These are phyloP conservation scores for Atta texana DNA, from an alignment of 1,140 invertebrate species.

Conservation along the genomic window DNA sequence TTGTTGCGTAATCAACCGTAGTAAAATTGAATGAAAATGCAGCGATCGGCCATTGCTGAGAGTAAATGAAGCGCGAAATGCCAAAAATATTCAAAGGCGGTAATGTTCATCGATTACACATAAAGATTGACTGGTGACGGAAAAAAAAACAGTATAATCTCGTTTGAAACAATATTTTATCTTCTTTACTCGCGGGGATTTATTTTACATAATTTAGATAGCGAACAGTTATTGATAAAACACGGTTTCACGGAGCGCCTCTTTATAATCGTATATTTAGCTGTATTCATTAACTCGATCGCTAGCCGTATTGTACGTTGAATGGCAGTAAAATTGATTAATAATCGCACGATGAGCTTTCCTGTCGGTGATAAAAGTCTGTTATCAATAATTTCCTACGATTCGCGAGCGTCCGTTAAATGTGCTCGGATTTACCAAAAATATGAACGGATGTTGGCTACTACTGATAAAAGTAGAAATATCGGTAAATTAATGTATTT, in stretches of 20 bases:
- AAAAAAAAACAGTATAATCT: background rate
- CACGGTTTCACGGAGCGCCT: background rate
- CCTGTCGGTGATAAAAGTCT: slow-evolving; percentile 49
- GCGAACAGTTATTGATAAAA: slow-evolving; percentile 43
- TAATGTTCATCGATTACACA: background rate
- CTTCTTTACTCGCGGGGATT: slow-evolving; percentile 32
- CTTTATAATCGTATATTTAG: slow-evolving; percentile 55
- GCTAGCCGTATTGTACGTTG: slow-evolving; percentile 12
- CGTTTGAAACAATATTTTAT: slow-evolving; percentile 38
- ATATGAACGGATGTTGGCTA: slow-evolving; percentile 37
- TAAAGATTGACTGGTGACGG: background rate
- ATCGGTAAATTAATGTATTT: slow-evolving; percentile 37
- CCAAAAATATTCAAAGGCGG: slow-evolving; percentile 32
- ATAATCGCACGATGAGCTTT: slow-evolving; percentile 57
- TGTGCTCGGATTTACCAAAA: slow-evolving; percentile 50
- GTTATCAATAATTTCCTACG: slow-evolving; percentile 59
- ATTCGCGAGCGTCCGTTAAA: slow-evolving; percentile 41
- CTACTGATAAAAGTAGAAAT: slow-evolving; percentile 51
- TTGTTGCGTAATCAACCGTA: slow-evolving; percentile 65
- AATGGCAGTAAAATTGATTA: slow-evolving; percentile 64
- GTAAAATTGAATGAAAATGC: slow-evolving; percentile 63
- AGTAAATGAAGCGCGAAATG: background rate
- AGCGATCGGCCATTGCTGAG: slow-evolving; percentile 24
- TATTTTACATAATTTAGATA: slow-evolving; percentile 50
- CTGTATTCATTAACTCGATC: slow-evolving; percentile 57